These are phyloP conservation scores for Drosophila kepulauana DNA, from an alignment of 1,140 invertebrate species.

Conservation along the genomic window DNA sequence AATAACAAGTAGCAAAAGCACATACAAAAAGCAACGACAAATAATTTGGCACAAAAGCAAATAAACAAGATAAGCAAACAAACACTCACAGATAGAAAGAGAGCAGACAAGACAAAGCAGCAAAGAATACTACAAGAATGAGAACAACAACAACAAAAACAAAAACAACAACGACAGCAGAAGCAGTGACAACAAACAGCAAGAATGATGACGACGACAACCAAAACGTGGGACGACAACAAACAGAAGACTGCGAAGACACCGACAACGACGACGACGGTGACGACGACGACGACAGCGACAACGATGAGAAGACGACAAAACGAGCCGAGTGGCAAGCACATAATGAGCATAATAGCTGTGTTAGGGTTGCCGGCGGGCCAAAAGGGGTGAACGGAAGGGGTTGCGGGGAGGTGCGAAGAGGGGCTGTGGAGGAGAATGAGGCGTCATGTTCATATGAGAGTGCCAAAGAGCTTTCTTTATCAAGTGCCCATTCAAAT, in stretches of 20 bases:
- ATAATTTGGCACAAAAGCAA: conserved; percentile 71
- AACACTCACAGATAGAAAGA: conserved; percentile 27
- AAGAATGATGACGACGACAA: conserved; percentile 18
- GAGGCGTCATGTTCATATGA: conserved; percentile 29
- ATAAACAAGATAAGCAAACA: conserved; percentile 65
- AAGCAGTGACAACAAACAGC: not conserved
- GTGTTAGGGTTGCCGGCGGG: conserved; percentile 24
- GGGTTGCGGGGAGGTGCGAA: not conserved
- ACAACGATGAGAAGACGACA: conserved; percentile 31
- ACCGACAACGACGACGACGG: not conserved
- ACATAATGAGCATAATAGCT: conserved; percentile 73
- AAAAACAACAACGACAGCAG: conserved; percentile 4
- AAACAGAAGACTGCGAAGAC: conserved; percentile 20
- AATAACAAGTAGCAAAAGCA: conserved; percentile 54
- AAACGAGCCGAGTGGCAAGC: conserved; percentile 64
- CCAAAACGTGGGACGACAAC: conserved; percentile 21
- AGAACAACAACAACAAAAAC: conserved; percentile 20
- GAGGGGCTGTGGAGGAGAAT: not conserved
- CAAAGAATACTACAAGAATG: conserved; percentile 22
- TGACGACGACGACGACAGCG: not conserved
- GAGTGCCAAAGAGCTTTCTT: conserved; percentile 67
- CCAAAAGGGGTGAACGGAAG: not conserved
- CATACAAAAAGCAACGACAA: conserved; percentile 56
- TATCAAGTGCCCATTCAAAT: conserved; percentile 13
- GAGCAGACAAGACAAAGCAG: conserved; percentile 19